Percentiles rank a stretch among this genome's conserved stretches.
Evolutionary conservation across 2,113 vertebrate genomes (phyloP).

Genomic region (Psilopogon haemacephalus): DNA sequence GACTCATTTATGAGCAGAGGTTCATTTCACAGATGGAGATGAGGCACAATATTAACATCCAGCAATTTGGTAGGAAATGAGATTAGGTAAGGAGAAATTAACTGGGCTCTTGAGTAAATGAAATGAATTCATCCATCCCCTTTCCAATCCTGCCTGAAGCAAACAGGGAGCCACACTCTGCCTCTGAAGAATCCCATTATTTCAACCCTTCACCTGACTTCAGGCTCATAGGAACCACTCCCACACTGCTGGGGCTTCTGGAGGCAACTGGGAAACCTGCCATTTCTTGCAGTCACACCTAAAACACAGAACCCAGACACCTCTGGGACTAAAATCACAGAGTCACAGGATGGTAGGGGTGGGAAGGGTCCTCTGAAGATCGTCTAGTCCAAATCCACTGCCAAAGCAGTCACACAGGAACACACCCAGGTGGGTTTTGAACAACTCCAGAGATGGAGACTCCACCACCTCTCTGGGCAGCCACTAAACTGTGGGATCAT

Average conservation of each 20-base stretch:
- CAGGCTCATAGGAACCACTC: background rate
- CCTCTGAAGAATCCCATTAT: background rate
- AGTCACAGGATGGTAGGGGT: too few species aligned
- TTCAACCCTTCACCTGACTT: background rate
- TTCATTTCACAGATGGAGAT: slow-evolving; percentile 18
- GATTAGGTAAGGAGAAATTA: slow-evolving; percentile 43
- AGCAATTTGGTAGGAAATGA: slow-evolving; percentile 33
- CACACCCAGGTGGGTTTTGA: too few species aligned
- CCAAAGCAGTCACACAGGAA: too few species aligned
- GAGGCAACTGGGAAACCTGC: background rate
- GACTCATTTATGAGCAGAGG: background rate
- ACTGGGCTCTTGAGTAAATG: slow-evolving; percentile 30
- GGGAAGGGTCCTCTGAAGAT: too few species aligned
- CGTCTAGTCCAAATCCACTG: too few species aligned
- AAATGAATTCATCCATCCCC: slow-evolving; percentile 11
- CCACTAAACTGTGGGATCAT: too few species aligned
- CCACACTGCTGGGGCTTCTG: background rate
- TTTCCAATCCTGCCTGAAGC: slow-evolving; percentile 25
- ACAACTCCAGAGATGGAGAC: too few species aligned
- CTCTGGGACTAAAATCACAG: background rate
- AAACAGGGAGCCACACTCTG: background rate
- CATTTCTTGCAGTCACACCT: background rate
- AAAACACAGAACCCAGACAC: background rate
- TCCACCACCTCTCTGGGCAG: too few species aligned
- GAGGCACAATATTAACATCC: slow-evolving; percentile 23